Percentiles rank a stretch among this genome's conserved stretches.
These are phyloP conservation scores for Saturnia japonica DNA, from an alignment of 2,888 invertebrate genomes.

Conservation along the genomic window DNA sequence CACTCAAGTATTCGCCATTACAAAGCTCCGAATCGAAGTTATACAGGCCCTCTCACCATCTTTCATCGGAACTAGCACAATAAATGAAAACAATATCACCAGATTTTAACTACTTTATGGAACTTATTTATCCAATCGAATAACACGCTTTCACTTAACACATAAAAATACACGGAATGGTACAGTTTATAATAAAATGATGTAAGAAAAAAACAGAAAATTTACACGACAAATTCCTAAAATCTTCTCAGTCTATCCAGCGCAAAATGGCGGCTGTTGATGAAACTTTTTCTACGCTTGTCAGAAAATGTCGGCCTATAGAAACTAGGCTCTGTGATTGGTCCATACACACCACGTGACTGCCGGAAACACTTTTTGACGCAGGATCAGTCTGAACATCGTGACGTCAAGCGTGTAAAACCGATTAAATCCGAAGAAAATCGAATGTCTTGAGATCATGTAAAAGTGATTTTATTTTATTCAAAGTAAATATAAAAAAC, in stretches of 20 bases:
- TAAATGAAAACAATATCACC: constrained; percentile 86
- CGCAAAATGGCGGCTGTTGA: constrained; percentile 98
- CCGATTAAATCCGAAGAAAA: constrained; percentile 60
- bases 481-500: not conserved
- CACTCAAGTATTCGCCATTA: constrained; percentile 91
- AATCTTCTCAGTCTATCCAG: constrained; percentile 89
- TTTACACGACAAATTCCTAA: constrained; percentile 88
- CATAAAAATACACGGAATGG: constrained; percentile 83
- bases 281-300: constrained; percentile 97
- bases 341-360: constrained; percentile 73
- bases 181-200: constrained; percentile 81
- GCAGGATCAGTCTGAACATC: constrained; percentile 71
- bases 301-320: constrained; percentile 87
- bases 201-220: constrained; percentile 83
- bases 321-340: constrained; percentile 70
- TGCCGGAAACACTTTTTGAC: constrained; percentile 74
- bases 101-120: constrained; percentile 77
- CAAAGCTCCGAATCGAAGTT: constrained; percentile 87
- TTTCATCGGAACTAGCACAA: constrained; percentile 87
- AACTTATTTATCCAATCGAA: constrained; percentile 75
- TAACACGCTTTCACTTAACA: constrained; percentile 80
- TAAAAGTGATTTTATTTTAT: constrained; percentile 35
- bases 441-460: constrained; percentile 53
- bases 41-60: constrained; percentile 88
- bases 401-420: constrained; percentile 74